Evolutionary conservation across 2,888 invertebrate genomes (phyloP).

Genomic region (Leptura quadrifasciata): DNA sequence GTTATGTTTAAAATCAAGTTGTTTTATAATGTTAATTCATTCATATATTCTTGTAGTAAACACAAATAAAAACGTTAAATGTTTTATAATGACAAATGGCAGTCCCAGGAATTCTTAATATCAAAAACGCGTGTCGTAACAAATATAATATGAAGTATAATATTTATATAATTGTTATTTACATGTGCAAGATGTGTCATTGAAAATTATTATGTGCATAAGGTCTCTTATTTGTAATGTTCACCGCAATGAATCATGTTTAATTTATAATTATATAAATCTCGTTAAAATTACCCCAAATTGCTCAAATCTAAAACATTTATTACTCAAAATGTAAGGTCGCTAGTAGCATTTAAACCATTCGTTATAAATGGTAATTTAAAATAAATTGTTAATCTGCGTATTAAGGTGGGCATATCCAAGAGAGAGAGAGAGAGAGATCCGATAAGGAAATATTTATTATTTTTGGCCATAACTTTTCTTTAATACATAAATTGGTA

Average conservation of each 20-base stretch:
- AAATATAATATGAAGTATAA: slow-evolving; percentile 41
- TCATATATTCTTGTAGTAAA: slow-evolving; percentile 59
- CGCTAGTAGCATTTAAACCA: neutral
- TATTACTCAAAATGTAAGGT: neutral
- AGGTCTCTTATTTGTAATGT: slow-evolving; percentile 3
- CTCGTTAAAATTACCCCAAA: slow-evolving; percentile 7
- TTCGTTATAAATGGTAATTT: neutral
- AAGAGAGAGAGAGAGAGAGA: too few species aligned
- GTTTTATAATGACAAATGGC: slow-evolving; percentile 58
- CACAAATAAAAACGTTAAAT: slow-evolving; percentile 59
- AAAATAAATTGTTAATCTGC: too few species aligned
- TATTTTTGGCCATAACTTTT: too few species aligned
- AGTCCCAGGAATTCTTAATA: slow-evolving; percentile 58
- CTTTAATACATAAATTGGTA: too few species aligned
- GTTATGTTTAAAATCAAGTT: slow-evolving; percentile 52
- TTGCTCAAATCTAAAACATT: neutral
- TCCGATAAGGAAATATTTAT: too few species aligned
- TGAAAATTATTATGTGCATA: slow-evolving; percentile 23
- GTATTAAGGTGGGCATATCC: too few species aligned
- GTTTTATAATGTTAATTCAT: slow-evolving; percentile 52
- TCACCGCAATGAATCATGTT: slow-evolving; percentile 16
- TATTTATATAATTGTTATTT: slow-evolving; percentile 45
- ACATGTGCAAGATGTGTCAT: slow-evolving; percentile 42
- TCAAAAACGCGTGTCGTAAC: slow-evolving; percentile 55
- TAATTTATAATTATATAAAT: neutral